Evolutionary conservation across 2,888 invertebrate genomes (phyloP).

Genomic region (Euphydryas editha): DNA sequence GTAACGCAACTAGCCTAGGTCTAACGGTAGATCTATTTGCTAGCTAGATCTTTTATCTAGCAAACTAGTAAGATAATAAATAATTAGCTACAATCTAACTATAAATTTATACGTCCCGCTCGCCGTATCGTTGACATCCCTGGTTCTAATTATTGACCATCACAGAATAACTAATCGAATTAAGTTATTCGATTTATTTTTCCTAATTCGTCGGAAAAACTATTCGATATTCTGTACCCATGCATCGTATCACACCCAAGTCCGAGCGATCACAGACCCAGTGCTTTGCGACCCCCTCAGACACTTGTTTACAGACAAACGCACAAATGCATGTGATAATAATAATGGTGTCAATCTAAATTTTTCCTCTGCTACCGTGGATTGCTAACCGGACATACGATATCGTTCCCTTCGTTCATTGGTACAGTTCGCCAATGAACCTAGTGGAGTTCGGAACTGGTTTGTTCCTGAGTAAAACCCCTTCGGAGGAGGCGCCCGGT

Average conservation of each 20-base stretch:
- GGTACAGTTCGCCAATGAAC: conserved; percentile 93
- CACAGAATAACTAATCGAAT: neutral
- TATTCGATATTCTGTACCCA: neutral
- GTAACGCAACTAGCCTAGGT: too few species aligned
- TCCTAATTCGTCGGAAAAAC: neutral
- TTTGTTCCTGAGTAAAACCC: conserved; percentile 95
- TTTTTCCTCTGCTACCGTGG: conserved; percentile 80
- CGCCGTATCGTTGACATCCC: too few species aligned
- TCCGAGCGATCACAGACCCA: conserved; percentile 16
- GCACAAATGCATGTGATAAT: conserved; percentile 28
- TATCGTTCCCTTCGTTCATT: conserved; percentile 62
- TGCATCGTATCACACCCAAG: neutral
- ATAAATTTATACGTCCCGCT: too few species aligned
- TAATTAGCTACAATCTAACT: too few species aligned
- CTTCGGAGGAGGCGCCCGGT: conserved; percentile 93
- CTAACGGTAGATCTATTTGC: too few species aligned
- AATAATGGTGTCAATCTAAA: conserved; percentile 67
- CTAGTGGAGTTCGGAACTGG: conserved; percentile 98
- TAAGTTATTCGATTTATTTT: neutral
- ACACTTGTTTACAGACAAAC: conserved; percentile 13
- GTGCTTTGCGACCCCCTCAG: conserved; percentile 14
- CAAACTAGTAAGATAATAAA: too few species aligned
- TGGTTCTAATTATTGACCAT: too few species aligned
- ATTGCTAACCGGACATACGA: conserved; percentile 69
- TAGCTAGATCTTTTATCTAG: too few species aligned